Evolutionary conservation across 1,140 invertebrate genomes (phyloP), one percentile per base, ranked within the genome.

Genomic region (Caenorhabditis brenneri): DNA sequence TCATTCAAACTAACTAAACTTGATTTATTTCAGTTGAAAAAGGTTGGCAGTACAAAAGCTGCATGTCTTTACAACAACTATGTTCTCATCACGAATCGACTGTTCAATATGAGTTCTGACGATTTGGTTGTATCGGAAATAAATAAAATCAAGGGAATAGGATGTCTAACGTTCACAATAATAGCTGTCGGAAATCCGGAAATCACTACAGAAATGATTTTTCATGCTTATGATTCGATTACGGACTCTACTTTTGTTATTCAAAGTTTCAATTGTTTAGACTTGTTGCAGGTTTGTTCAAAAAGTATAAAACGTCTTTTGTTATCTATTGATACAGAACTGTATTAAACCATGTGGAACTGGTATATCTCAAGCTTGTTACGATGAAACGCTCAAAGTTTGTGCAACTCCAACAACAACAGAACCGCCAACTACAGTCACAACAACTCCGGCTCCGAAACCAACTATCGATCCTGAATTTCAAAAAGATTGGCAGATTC

Each of bases 1-100:
- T 10, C 36, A 29, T 33, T 19, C 10, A 60, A 9, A 39, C 39
- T 36, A 19, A 80, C 74, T 19, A 81, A 81, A 55, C n/a, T n/a
- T n/a, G n/a, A n/a, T n/a, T n/a, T n/a, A n/a, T 74, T 85, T 55
- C 24, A 86, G 85, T 15, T 82, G 16, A 87, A 87, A 86, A 24
- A 53, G n/a, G 33, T 53, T 6, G 48, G 46, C 9, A 33, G 19
- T 19, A 1, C 46, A 36, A 5, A 48, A 15, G 9, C 31, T 12
- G 48, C 60, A 7, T 87, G 86, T 51, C 78, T 79, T 16, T 81
- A 81, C 48, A 87, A 87, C 58, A 84, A 83, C n/a, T 51, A 88
- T 12, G 78, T 87, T 65, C 42, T 87, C 24, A 81, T 87, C 27
- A 87, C 86, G 1, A 87, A 84, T 65, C 51, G 86, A 36, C 42